phyloP scores from a whole-genome alignment of 92 coral and sea anemone species.

The Palythoa grandis region DNA sequence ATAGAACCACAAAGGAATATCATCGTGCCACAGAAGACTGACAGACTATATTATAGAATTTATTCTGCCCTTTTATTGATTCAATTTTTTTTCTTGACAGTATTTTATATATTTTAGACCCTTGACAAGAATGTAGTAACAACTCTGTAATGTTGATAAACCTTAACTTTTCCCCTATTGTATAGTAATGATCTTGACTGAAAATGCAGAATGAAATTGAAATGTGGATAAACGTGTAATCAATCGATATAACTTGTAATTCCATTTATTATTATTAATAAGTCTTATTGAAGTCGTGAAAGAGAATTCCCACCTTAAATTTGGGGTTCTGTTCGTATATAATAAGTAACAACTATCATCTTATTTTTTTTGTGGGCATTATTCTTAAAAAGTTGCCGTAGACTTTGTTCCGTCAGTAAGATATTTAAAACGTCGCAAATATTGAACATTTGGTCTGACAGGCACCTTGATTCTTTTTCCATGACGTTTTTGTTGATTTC shows the following conservation, averaged over 20 bases:
- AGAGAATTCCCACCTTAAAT: too few relatives aligned
- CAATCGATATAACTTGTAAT: neutral
- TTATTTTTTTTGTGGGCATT: too few relatives aligned
- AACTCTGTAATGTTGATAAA: neutral
- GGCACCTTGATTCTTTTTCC: too few relatives aligned
- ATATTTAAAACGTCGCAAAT: too few relatives aligned
- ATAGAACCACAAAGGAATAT: neutral
- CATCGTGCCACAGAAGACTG: neutral
- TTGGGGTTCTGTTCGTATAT: too few relatives aligned
- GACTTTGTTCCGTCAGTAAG: too few relatives aligned
- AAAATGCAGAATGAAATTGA: neutral
- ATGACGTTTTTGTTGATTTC: too few relatives aligned
- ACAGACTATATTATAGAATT: neutral
- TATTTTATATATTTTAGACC: slow-evolving; percentile 4
- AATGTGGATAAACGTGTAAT: neutral
- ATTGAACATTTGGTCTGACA: too few relatives aligned
- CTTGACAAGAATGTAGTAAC: neutral
- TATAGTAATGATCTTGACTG: slow-evolving; percentile 6
- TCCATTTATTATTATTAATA: neutral
- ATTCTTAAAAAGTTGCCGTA: too few relatives aligned
- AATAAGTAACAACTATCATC: too few relatives aligned
- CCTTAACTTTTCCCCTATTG: neutral
- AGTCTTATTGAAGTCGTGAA: too few relatives aligned
- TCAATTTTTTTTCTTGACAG: neutral
- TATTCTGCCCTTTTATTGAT: neutral